Percentiles rank a stretch among this genome's conserved stretches.
Conservation (phyloP, 1,140 invertebrate species). For the Formica exsecta region DNA sequence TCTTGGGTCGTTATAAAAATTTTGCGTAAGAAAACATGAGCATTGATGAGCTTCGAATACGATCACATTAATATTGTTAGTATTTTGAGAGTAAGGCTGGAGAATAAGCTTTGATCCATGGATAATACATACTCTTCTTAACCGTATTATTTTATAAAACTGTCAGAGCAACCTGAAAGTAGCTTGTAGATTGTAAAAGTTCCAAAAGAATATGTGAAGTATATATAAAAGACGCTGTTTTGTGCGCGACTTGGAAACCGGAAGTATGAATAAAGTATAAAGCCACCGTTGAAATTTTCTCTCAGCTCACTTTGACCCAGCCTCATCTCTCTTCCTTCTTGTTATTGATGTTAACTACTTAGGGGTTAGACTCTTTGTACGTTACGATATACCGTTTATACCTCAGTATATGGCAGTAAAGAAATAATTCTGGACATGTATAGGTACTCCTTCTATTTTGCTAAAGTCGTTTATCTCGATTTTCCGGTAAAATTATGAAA, state of each 20-base stretch:
- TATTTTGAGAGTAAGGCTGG: slow-evolving; percentile 53
- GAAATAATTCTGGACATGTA: slow-evolving; percentile 58
- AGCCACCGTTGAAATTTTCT: slow-evolving; percentile 31
- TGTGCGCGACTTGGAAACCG: slow-evolving; percentile 29
- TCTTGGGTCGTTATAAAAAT: slow-evolving; percentile 54
- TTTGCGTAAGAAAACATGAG: slow-evolving; percentile 63
- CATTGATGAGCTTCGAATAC: slow-evolving; percentile 62
- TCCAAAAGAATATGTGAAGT: slow-evolving; percentile 30
- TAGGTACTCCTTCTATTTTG: slow-evolving; percentile 36
- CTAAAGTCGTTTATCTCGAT: slow-evolving; percentile 26
- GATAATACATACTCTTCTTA: neutral
- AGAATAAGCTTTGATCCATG: slow-evolving; percentile 15
- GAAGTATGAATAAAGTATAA: slow-evolving; percentile 52
- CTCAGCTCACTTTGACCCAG: slow-evolving; percentile 39
- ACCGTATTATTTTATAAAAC: slow-evolving; percentile 5
- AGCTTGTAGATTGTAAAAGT: slow-evolving; percentile 50
- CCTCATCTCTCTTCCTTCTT: slow-evolving; percentile 31
- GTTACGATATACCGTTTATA: slow-evolving; percentile 55
- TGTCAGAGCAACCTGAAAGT: neutral
- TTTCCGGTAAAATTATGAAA: slow-evolving; percentile 45
- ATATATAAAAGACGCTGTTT: slow-evolving; percentile 11
- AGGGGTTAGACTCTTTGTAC: slow-evolving; percentile 60
- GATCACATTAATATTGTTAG: slow-evolving; percentile 60
- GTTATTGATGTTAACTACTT: slow-evolving; percentile 61
- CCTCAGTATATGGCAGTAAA: slow-evolving; percentile 54